A percentile compares a stretch with the other conserved stretches of the same genome.
Evolutionary conservation across 2,888 invertebrate genomes (phyloP).

Genomic region (Drosophila atripex): DNA sequence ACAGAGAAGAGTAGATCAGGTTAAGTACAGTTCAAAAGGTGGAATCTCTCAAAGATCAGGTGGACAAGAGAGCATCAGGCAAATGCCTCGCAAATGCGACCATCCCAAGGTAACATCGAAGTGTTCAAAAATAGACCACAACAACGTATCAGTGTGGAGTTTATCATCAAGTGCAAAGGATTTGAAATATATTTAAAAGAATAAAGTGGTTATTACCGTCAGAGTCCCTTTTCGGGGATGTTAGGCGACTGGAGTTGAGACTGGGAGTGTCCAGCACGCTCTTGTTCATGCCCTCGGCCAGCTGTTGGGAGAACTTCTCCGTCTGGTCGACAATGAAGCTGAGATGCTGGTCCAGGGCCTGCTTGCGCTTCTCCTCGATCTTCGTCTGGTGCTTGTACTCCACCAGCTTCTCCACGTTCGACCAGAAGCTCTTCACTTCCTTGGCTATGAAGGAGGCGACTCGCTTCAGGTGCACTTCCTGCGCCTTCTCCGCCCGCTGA

Average conservation of each 20-base stretch:
- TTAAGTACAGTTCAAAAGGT: background rate
- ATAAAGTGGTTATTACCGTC: slow-evolving; percentile 84
- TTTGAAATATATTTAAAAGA: background rate
- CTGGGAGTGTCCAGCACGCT: slow-evolving; percentile 83
- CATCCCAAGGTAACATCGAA: slow-evolving; percentile 75
- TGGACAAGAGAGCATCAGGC: slow-evolving; percentile 71
- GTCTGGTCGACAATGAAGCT: slow-evolving; percentile 99
- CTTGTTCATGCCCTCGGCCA: slow-evolving; percentile 93
- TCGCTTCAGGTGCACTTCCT: slow-evolving; percentile 92
- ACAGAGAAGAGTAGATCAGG: background rate
- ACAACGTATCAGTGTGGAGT: slow-evolving; percentile 79
- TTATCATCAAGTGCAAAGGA: slow-evolving; percentile 76
- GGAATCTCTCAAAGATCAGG: fast-evolving
- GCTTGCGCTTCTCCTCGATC: slow-evolving; percentile 96
- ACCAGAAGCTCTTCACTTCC: slow-evolving; percentile 97
- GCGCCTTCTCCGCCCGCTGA: slow-evolving; percentile 95
- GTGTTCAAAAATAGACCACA: slow-evolving; percentile 81
- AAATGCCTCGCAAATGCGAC: slow-evolving; percentile 84
- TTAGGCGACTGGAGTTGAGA: slow-evolving; percentile 84
- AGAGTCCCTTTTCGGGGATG: slow-evolving; percentile 84
- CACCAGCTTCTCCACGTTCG: slow-evolving; percentile 97
- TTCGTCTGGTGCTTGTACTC: slow-evolving; percentile 96
- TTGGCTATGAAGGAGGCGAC: slow-evolving; percentile 96
- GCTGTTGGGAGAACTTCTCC: slow-evolving; percentile 96
- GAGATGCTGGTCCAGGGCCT: slow-evolving; percentile 97